Evolutionary conservation across 2,888 invertebrate genomes (phyloP).

Genomic region (Tortricodes alternella): DNA sequence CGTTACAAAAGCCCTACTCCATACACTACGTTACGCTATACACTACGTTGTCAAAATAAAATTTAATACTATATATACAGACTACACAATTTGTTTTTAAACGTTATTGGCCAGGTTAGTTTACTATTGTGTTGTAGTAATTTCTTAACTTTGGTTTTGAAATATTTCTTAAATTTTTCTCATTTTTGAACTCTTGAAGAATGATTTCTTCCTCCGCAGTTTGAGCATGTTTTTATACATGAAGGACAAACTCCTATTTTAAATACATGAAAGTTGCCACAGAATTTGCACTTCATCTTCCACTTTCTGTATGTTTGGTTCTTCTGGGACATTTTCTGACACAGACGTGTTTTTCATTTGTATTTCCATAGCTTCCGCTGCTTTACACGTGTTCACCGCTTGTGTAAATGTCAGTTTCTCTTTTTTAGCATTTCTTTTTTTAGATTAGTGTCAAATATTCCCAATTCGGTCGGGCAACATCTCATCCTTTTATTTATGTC

Average conservation of each 20-base stretch:
- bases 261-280: constrained; percentile 4
- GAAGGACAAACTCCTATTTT: constrained; percentile 16
- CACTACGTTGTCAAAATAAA: no score
- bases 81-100: no score
- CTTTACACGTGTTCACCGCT: neutral
- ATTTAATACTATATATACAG: no score
- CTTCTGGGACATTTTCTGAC: no score
- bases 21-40: no score
- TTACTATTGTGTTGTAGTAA: no score
- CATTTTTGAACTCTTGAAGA: constrained; percentile 19
- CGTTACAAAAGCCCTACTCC: no score
- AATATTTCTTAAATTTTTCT: neutral
- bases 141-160: no score
- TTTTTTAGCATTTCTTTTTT: constrained; percentile 14
- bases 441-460: neutral
- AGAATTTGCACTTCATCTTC: neutral
- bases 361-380: neutral
- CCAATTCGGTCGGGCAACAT: neutral
- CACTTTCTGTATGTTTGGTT: no score
- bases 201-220: constrained; percentile 20
- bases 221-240: constrained; percentile 12
- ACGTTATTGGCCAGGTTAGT: no score
- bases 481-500: neutral
- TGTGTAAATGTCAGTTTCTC: constrained; percentile 3
- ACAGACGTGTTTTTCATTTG: neutral